Evolutionary conservation across 1,140 invertebrate genomes (phyloP).

Genomic region (Drosophila willistoni): DNA sequence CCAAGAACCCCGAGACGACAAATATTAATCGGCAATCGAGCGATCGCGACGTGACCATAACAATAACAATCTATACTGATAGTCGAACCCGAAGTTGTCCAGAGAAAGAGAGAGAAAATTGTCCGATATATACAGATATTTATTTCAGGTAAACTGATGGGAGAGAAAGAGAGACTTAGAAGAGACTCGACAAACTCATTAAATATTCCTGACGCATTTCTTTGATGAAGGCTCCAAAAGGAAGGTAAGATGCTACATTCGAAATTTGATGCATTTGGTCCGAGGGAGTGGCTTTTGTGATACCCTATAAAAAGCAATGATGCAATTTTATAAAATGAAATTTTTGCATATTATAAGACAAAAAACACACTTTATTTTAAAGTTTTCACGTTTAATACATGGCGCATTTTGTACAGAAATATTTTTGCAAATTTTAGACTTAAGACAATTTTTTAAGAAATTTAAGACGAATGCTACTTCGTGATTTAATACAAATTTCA

Average conservation of each 20-base stretch:
- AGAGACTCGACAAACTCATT: slow-evolving; percentile 46
- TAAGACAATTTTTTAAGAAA: too few relatives aligned
- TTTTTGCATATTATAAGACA: too few relatives aligned
- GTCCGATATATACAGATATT: slow-evolving; percentile 52
- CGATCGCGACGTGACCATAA: slow-evolving; percentile 38
- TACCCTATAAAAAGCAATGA: not conserved
- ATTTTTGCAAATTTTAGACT: too few relatives aligned
- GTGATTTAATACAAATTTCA: too few relatives aligned
- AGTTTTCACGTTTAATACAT: too few relatives aligned
- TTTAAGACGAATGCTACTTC: too few relatives aligned
- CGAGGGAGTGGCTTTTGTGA: not conserved
- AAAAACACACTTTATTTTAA: too few relatives aligned
- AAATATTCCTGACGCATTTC: slow-evolving; percentile 65
- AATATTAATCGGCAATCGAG: slow-evolving; percentile 12
- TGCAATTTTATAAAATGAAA: too few relatives aligned
- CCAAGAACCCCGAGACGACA: slow-evolving; percentile 26
- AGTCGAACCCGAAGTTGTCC: not conserved
- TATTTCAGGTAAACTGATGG: slow-evolving; percentile 14
- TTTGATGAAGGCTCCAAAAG: slow-evolving; percentile 19
- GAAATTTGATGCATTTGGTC: not conserved
- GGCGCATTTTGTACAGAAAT: too few relatives aligned
- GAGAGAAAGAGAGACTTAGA: slow-evolving; percentile 18
- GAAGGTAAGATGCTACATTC: slow-evolving; percentile 17
- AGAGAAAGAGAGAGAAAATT: slow-evolving; percentile 34
- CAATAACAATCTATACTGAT: slow-evolving; percentile 23